Evolutionary conservation across 2,888 invertebrate genomes (phyloP), one percentile per base, ranked within the genome.

Genomic region (Dynastes grantii): DNA sequence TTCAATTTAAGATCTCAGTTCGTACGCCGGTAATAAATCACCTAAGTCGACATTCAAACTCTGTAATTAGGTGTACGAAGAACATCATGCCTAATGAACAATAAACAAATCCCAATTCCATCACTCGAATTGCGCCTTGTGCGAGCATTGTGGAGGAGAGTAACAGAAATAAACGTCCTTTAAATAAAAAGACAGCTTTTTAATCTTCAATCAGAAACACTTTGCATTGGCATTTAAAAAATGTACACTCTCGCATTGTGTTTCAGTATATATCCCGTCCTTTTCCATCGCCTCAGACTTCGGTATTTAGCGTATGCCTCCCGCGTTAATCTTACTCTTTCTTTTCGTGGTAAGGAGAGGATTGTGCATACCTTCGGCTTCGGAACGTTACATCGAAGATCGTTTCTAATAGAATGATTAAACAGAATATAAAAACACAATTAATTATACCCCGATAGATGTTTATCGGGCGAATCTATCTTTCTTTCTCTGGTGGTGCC

Each of bases 351-450:
- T 71, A 70, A 32, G 68, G 53, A 68, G 55, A 58, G 55, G 16
- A 58, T 68, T 77, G 68, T 77, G 70, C 67, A 45, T 61, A 61
- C 55, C 61, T 71, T 68, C 68, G 49, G 29, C 71, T 77, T 49
- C 70, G 70, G 61, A 75, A 67, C 65, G 58, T 32, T 76, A 78
- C 80, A 76, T 77, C 84, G 82, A 84, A 83, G 84, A 84, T 87
- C 86, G 85, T 85, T 87, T 87, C 87, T 87, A 87, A 88, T 88
- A 87, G 88, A 88, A 88, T 88, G 88, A 88, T 88, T 88, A 88
- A 88, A 88, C 88, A 88, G 87, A 88, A 88, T 88, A 88, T 88
- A 88, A 88, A 88, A 88, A 88, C 87, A 88, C 88, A 88, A 88
- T 88, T 88, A 88, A 88, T 88, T 88, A 88, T 88, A 87, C 86